Base-by-base conservation (phyloP, 2,113 vertebrate genomes). In the Sturnira hondurensis region DNA sequence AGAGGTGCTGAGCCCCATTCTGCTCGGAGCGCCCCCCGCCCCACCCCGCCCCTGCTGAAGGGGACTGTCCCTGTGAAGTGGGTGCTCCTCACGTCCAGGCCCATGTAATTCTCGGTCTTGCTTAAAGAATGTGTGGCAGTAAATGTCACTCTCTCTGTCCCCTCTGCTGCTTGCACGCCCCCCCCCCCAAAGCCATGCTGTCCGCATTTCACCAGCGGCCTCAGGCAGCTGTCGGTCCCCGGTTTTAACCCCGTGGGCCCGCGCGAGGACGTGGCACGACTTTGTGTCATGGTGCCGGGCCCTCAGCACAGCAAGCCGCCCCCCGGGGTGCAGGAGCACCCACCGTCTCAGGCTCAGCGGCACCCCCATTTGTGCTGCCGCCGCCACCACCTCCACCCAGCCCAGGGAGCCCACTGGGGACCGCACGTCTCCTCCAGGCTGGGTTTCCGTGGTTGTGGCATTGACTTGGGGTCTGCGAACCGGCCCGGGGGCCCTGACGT, bases 201-300 rank as follows among this genome's bases (percentile, higher is more conserved):
- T 26, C n/a, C 2, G 12, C 4, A 50, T 24, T 28, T 38, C 11
- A 12, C 63, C 54, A 4, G 13, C 0, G 12, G 47, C 22, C 1
- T 2, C 28, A 4, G 1, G 3, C 0, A 3, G 41, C 63, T 0
- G 58, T 4, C 3, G 41, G 67, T 13, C 47, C 4, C 14, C 15
- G 16, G 33, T 38, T 56, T 1, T 5, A 5, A 38, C 26, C 0
- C 0, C 1, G 17, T 8, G 0, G 7, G 0, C 2, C 50, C 36
- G 2, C 2, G 8, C 17, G 3, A 0, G 17, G 10, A 3, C 1
- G 4, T 28, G 61, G 61, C 28, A 9, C 5, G 61, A 31, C 5
- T 14, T 31, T 31, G 58, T 4, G 26, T 5, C 61, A 5, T 12
- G 12, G 5, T 13, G 61, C 61, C 12, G 56, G 45, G 45, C 45